Evolutionary conservation across 2,888 invertebrate genomes (phyloP), one percentile per base, ranked within the genome.

Genomic region (Phlogophora meticulosa): DNA sequence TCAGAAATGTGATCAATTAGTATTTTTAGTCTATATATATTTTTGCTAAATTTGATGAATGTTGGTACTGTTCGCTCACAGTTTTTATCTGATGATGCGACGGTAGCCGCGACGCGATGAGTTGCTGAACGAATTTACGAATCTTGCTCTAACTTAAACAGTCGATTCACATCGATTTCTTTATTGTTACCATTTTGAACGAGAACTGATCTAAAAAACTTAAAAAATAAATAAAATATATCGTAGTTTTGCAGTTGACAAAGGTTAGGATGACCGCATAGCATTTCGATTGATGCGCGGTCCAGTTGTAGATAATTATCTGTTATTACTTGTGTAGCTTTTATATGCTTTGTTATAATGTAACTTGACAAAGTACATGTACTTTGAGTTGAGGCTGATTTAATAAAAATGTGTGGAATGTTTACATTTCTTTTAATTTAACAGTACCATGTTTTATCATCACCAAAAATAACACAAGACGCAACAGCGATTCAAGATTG

Each of bases 1-100:
- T 90, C 87, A 88, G 93, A 90, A 94, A 91, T 95, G 95, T 95
- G 95, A 95, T 95, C 93, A 92, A 91, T 91, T 93, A 95, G 94
- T 95, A 92, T 93, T 93, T 82, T 87, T 94, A 93, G 92, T 91
- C 87, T 92, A 87, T 87, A 86, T 90, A 89, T 88, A 71, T 76
- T 80, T 78, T 74, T 73, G 76, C 76, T 74, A 77, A 80, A 85
- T 81, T 78, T 78, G 72, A 70, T 76, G 75, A 69, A 66, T 71
- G 81, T 84, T 76, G 86, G 85, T 83, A 85, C 86, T 87, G 84
- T 85, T 86, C 86, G 89, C 89, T 90, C 91, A 86, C 88, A 85
- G 84, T 76, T 81, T 83, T 85, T 89, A 90, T 91, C 90, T 90
- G 90, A 85, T 80, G 72, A 71, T 75, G 73, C 59, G 70, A 68